Evolutionary conservation across 2,797 vertebrate genomes (phyloP), one percentile per base, ranked within the genome.

Genomic region (Tangara arthus): DNA sequence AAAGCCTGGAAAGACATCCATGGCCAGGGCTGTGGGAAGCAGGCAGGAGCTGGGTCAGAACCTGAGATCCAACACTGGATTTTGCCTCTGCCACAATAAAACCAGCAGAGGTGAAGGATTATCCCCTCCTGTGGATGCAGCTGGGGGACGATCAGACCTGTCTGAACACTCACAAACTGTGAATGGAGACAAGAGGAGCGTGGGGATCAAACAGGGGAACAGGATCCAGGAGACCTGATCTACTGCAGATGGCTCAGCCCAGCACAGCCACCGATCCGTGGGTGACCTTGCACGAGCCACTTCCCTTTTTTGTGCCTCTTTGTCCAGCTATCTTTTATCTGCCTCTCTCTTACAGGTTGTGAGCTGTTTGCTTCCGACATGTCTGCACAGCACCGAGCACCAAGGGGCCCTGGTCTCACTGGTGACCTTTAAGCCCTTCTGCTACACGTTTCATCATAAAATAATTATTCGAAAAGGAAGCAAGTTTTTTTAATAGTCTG

Each of bases 271-370:
- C 66, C 2, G 1, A 90, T 88, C 73, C 6, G 1, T 32, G 85
- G 5, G 3, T 87, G 91, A 90, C 90, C 94, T 90, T 80, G 93
- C 63, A 79, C 2, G 3, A 94, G 89, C 60, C 68, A 75, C 56
- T 84, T 90, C 89, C 91, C 94, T 76, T 69, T 88, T 86, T 66
- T 46, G 87, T 84, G 95, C 94, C 95, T 91, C 94, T 90, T 90
- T 93, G 88, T 63, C 94, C 91, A 94, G 64, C 89, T 26, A 22
- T 73, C 93, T 73, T 95, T 89, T 82, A 94, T 90, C 95, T 90
- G 89, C 80, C 82, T 82, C 91, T 89, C 91, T 92, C 82, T 52
- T 41, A 64, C 50, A 96, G 87, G 90, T 89, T 89, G 75, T 50
- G 79, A 93, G 89, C 82, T 90, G 85, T 94, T 96, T 86, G 78